These are phyloP conservation scores for Leucophenga varia DNA, from an alignment of 1,140 invertebrate genomes.

Conservation along the genomic window DNA sequence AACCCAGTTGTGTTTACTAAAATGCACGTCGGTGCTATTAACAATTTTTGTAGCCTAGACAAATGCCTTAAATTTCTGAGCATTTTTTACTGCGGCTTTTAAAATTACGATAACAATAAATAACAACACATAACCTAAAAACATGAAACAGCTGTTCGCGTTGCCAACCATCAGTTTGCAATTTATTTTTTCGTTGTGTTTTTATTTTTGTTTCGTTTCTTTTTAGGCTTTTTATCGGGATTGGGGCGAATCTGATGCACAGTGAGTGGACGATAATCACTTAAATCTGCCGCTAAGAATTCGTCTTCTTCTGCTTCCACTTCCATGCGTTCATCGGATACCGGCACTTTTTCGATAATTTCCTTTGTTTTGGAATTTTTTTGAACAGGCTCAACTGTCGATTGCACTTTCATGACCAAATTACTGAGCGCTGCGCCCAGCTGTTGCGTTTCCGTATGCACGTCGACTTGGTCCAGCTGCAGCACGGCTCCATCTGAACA, in stretches of 20 bases:
- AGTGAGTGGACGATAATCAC: constrained; percentile 37
- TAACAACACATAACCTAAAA: constrained; percentile 42
- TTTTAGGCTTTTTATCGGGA: constrained; percentile 42
- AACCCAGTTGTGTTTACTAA: too few species aligned
- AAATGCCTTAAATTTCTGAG: constrained; percentile 25
- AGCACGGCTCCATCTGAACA: too few species aligned
- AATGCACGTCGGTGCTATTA: too few species aligned
- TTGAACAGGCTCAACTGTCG: too few species aligned
- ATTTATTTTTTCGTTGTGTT: too few species aligned
- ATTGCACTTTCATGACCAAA: too few species aligned
- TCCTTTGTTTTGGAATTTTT: too few species aligned
- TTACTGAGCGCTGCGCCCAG: constrained; percentile 21
- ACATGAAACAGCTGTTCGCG: constrained; percentile 35
- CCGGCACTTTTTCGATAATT: too few species aligned
- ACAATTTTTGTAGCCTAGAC: too few species aligned
- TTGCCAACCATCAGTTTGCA: constrained; percentile 32
- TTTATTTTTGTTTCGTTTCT: constrained; percentile 36
- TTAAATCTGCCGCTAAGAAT: constrained; percentile 22
- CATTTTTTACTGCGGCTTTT: constrained; percentile 32
- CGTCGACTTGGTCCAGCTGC: too few species aligned
- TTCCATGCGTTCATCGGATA: constrained; percentile 27
- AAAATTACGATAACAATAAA: too few species aligned
- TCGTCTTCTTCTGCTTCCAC: constrained; percentile 34
- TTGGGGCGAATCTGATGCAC: constrained; percentile 29
- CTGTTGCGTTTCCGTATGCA: too few species aligned